Evolutionary conservation across 2,888 invertebrate genomes (phyloP), one percentile per base, ranked within the genome.

Genomic region (Cataglyphis albicans): DNA sequence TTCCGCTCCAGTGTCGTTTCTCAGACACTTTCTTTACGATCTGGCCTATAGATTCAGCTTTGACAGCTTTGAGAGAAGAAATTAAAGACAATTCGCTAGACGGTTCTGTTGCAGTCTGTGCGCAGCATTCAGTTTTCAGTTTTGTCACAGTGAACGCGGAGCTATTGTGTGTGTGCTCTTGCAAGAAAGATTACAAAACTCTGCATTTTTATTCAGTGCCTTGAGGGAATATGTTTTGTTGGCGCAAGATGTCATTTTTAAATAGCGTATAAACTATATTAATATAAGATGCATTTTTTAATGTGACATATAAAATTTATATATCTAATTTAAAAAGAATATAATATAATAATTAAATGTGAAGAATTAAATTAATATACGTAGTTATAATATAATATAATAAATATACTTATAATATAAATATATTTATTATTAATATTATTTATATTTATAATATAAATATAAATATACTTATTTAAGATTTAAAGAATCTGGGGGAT

Each of bases 51-150:
- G 48, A 83, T 81, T 81, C 68, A 72, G 44, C 63, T 70, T 70
- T 44, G 57, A 65, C 78, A 57, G n/a, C n/a, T n/a, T 81, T 65
- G 80, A 70, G 70, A 44, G 59, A 12, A 44, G 78, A 59, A 59
- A 59, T 80, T 80, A 80, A 80, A 70, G 70, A 59, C 70, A 68
- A 80, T 70, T 80, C 44, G 44, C 12, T 21, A 67, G 59, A 80
- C 25, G 52, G 18, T 21, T 78, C 18, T 75, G 41, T 44, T 10
- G 18, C 59, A 18, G 41, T 67, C 10, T 41, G 38, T 55, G 29
- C 38, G 41, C 55, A 76, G 41, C 55, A 44, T 70, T 4, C 35
- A 25, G 38, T 59, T 44, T 41, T 59, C 35, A 25, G 38, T 59
- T 44, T 41, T 59, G 41, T 76, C n/a, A 38, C 32, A 21, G 25